Evolutionary conservation across 2,113 vertebrate genomes (phyloP), one percentile per base, ranked within the genome.

Genomic region (Camarhynchus parvulus): DNA sequence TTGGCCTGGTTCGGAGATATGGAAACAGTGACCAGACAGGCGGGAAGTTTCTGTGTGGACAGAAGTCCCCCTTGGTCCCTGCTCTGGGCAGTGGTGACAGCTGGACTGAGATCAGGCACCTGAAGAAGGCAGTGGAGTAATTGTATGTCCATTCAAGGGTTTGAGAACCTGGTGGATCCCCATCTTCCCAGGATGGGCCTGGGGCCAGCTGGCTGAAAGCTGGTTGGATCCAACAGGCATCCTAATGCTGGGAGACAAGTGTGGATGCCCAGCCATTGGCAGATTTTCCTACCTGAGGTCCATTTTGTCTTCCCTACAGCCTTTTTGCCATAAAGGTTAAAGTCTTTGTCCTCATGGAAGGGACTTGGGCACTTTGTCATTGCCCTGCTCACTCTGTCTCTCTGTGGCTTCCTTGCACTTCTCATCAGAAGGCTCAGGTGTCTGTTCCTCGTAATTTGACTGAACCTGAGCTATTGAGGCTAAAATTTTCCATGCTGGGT

Each of bases 401-500:
- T 2, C 33, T 68, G 37, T 1, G 3, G 41, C 50, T 84, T 92
- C 46, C 27, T 72, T 84, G 39, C 19, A 4, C 35, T 76, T 31
- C n/a, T 7, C 53, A 69, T 23, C 42, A 90, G 63, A 73, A 76
- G 35, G 33, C 9, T 94, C n/a, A 39, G 22, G 35, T 87, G 94
- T 95, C 83, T 28, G 66, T 92, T 91, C 78, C 81, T 80, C 59
- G 9, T 41, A 47, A 58, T n/a, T 79, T 84, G 46, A 63, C 63
- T 87, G 58, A 95, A 91, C 55, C 55, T 39, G 69, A 66, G 75
- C 41, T 91, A 70, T 91, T 80, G 22, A 28, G 28, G 58, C 77
- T 91, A 76, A 85, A 92, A 92, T 85, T 94, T 95, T 95, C 81
- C 67, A 2, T 85, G 49, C 67, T 69, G 70, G 52, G 7, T 89